Percentiles rank a stretch among this genome's conserved stretches.
Conservation (phyloP, 1,140 invertebrate species). For the Lepidurus arcticus region DNA sequence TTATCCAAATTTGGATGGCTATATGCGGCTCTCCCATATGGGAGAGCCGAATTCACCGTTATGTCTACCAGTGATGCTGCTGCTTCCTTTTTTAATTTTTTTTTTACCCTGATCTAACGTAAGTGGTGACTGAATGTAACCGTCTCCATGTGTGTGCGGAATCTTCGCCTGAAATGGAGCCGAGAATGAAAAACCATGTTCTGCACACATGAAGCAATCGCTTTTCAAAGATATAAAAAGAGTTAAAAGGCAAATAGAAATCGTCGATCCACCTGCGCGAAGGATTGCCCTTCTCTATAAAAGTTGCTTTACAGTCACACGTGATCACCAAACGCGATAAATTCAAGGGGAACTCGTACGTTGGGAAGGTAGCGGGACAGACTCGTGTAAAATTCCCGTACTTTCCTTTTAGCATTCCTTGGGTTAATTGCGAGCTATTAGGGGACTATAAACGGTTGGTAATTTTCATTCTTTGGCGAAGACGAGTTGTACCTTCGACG, state of each 20-base stretch:
- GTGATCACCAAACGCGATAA: not conserved
- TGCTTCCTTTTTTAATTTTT: too few relatives aligned
- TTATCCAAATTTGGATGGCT: not conserved
- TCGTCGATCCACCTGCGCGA: not conserved
- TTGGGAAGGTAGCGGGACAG: not conserved
- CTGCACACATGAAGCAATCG: too few relatives aligned
- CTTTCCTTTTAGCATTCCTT: slow-evolving; percentile 2
- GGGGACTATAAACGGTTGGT: too few relatives aligned
- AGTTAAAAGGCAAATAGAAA: not conserved
- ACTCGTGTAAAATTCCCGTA: not conserved
- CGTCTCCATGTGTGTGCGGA: too few relatives aligned
- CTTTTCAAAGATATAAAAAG: not conserved
- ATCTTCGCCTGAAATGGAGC: too few relatives aligned
- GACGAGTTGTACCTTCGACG: not conserved
- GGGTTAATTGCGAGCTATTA: slow-evolving; percentile 1
- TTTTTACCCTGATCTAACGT: too few relatives aligned
- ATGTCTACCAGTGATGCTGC: too few relatives aligned
- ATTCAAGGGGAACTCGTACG: not conserved
- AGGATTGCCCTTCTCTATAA: not conserved
- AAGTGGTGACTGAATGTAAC: too few relatives aligned
- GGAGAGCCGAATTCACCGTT: too few relatives aligned
- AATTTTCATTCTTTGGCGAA: not conserved
- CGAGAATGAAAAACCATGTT: too few relatives aligned
- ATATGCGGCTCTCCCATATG: not conserved
- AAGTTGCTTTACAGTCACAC: slow-evolving; percentile 9